Percentiles rank a stretch among this genome's conserved stretches.
These are phyloP conservation scores for Drosophila mayaguana DNA, from an alignment of 2,888 invertebrate genomes.

Conservation along the genomic window DNA sequence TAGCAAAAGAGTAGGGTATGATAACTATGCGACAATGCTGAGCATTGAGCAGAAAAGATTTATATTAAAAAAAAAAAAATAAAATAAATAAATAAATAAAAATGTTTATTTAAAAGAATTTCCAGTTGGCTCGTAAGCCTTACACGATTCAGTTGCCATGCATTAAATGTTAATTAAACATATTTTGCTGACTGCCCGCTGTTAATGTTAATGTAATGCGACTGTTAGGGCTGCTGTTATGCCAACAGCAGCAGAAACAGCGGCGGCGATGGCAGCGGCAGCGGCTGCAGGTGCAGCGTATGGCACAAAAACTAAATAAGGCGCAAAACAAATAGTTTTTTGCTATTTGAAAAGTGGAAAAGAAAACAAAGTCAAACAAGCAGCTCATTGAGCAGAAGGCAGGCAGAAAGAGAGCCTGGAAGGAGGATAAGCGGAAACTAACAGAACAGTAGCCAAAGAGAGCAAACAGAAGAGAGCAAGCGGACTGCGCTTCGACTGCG, in stretches of 20 bases:
- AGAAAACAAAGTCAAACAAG: constrained; percentile 69
- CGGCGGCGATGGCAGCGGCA: neutral
- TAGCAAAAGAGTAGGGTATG: constrained; percentile 3
- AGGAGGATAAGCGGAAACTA: neutral
- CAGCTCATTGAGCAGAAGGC: constrained; percentile 64
- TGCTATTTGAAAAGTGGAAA: constrained; percentile 68
- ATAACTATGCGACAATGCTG: constrained; percentile 18
- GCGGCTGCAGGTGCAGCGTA: constrained; percentile 68
- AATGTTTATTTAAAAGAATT: constrained; percentile 7
- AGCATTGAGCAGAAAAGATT: neutral
- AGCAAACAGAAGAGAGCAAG: constrained; percentile 8
- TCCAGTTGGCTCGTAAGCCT: neutral
- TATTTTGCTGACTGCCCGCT: constrained; percentile 60
- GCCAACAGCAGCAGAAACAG: neutral
- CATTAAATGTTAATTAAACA: constrained; percentile 58
- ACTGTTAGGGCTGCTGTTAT: constrained; percentile 28
- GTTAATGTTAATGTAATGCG: constrained; percentile 48
- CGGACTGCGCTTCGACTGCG: constrained; percentile 23
- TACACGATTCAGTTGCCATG: constrained; percentile 19
- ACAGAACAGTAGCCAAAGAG: constrained; percentile 47
- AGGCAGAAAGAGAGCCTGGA: neutral
- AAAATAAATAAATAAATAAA: too few relatives aligned
- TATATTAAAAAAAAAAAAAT: neutral
- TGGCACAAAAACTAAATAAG: constrained; percentile 71
- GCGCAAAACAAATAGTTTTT: constrained; percentile 76